These are phyloP conservation scores for Brachyhypopomus gauderio DNA, from an alignment of 2,113 vertebrate genomes.

Conservation along the genomic window DNA sequence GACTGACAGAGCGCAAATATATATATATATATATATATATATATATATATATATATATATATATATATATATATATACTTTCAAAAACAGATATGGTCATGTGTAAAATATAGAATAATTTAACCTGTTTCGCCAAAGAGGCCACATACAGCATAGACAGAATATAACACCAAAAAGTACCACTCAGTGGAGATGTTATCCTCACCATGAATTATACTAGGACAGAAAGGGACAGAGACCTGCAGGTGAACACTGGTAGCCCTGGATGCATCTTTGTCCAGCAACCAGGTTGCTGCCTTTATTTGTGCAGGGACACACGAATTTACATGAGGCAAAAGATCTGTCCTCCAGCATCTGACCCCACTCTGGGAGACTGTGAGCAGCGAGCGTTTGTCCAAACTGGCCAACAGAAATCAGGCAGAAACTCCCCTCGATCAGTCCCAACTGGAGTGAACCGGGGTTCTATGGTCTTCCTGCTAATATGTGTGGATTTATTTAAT, in stretches of 20 bases:
- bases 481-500: slow-evolving; percentile 56
- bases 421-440: not conserved
- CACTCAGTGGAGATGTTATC: slow-evolving; percentile 48
- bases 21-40: slow-evolving; percentile 52
- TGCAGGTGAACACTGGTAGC: not conserved
- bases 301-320: not conserved
- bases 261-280: slow-evolving; percentile 22
- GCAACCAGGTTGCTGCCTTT: not conserved
- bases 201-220: slow-evolving; percentile 31
- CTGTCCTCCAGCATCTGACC: not conserved
- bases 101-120: slow-evolving; percentile 61
- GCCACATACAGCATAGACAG: slow-evolving; percentile 54
- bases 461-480: not conserved
- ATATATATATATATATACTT: slow-evolving; percentile 54
- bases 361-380: not conserved
- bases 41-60: slow-evolving; percentile 45
- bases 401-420: slow-evolving; percentile 27
- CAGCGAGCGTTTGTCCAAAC: not conserved
- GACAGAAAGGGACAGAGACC: slow-evolving; percentile 5
- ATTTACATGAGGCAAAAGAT: not conserved
- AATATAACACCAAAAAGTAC: slow-evolving; percentile 52
- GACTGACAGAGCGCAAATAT: slow-evolving; percentile 64
- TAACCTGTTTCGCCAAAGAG: slow-evolving; percentile 54
- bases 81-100: slow-evolving; percentile 50
- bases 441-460: not conserved